Evolutionary conservation across 2,113 vertebrate species (phyloP), one percentile per base, ranked within the genome.

Genomic region (Mesocricetus auratus): DNA sequence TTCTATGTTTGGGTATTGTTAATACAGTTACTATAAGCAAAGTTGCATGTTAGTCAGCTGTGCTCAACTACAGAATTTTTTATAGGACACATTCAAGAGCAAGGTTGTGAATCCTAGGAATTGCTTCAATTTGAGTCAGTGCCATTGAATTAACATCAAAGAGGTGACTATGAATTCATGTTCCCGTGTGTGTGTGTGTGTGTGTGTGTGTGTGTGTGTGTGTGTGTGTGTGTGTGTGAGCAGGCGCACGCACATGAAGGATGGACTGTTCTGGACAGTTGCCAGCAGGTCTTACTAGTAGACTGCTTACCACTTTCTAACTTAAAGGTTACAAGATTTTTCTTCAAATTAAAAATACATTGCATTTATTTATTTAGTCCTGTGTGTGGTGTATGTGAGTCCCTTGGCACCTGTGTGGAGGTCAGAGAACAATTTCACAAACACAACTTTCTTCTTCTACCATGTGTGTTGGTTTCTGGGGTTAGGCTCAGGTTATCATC

Each of bases 1-100:
- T 90, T 86, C 47, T 87, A 87, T 58, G 10, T 78, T 93, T 82
- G 86, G 53, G 12, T 62, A 58, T 96, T 58, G 68, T 50, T 75
- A 82, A 24, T 58, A 26, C 5, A 56, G 75, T 79, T 88, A 24
- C 66, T 64, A 1, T 60, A n/a, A 95, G 21, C 22, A 16, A 42
- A n/a, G 3, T 12, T 94, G 11, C 56, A 10, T 31, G 11, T 56
- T 21, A n/a, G 21, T 22, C 39, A 89, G 77, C 79, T 66, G 29
- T 50, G 62, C 60, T 47, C 7, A n/a, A 8, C 11, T 36, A 16
- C 1, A 33, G 83, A 29, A 78, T 79, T 86, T 94, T 88, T 39
- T 78, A 11, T 87, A 42, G 21, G 15, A 36, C 64, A 4, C 7
- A 24, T 26, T 29, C 29, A 36, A 53, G 47, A 87, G 19, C 39